A percentile compares a stretch with the other conserved stretches of the same genome.
Evolutionary conservation across 1,140 invertebrate genomes (phyloP).

Genomic region (Phortica variegata): DNA sequence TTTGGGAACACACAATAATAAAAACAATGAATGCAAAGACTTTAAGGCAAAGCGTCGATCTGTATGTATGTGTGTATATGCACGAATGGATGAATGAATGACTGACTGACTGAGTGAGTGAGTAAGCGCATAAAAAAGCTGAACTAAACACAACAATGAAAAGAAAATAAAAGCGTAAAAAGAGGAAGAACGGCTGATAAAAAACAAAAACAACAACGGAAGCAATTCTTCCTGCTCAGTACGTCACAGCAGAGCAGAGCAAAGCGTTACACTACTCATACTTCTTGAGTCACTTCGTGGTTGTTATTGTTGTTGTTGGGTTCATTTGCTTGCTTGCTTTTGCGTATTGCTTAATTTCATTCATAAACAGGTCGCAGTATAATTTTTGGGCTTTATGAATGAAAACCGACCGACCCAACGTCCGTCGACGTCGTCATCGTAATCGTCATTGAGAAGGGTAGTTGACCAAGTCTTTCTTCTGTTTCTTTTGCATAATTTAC

Average conservation of each 20-base stretch:
- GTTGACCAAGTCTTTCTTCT: too few species aligned
- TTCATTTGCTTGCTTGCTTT: slow-evolving; percentile 18
- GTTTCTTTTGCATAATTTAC: too few species aligned
- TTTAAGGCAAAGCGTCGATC: not conserved
- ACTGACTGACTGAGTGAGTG: slow-evolving; percentile 41
- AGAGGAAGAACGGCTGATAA: slow-evolving; percentile 5
- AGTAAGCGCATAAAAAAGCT: slow-evolving; percentile 41
- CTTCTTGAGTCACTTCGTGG: slow-evolving; percentile 2
- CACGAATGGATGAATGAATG: slow-evolving; percentile 16
- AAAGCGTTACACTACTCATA: slow-evolving; percentile 1
- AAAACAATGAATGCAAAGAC: slow-evolving; percentile 10
- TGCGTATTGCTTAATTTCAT: slow-evolving; percentile 54
- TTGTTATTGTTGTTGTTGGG: too few species aligned
- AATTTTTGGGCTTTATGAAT: too few species aligned
- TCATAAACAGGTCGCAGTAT: slow-evolving; percentile 47
- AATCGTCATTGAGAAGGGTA: too few species aligned
- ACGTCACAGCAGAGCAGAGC: slow-evolving; percentile 9
- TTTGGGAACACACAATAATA: slow-evolving; percentile 33
- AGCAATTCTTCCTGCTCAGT: slow-evolving; percentile 47
- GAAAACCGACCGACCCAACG: too few species aligned
- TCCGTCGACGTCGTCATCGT: too few species aligned
- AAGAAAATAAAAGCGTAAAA: slow-evolving; percentile 15
- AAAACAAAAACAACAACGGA: slow-evolving; percentile 39
- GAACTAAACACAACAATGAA: too few species aligned
- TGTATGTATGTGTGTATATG: slow-evolving; percentile 34